phyloP scores from a whole-genome alignment of 37 sponge, comb jelly and placozoan species.

The Agelas oroides region DNA sequence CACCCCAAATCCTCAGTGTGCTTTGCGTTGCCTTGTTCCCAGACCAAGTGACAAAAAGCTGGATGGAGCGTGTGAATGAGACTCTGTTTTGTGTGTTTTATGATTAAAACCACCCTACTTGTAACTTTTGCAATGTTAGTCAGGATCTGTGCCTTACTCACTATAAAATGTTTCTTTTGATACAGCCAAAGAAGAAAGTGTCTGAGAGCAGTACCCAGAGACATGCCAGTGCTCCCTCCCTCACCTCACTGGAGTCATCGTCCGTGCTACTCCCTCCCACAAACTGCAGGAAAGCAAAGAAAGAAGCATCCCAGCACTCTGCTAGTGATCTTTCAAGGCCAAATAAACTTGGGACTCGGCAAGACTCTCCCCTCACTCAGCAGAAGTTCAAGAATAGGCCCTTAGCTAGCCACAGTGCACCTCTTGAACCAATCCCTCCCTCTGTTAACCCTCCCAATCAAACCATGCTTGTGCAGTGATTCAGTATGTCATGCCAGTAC shows the following conservation, averaged over 20 bases:
- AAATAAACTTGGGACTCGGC: not conserved
- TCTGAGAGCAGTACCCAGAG: not conserved
- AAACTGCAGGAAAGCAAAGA: not conserved
- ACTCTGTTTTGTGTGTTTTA: no score
- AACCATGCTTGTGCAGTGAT: no score
- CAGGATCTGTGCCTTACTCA: no score
- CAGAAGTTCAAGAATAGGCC: not conserved
- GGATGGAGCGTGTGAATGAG: no score
- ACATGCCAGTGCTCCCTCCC: constrained; percentile 67
- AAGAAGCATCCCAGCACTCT: not conserved
- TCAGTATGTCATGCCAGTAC: no score
- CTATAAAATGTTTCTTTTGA: no score
- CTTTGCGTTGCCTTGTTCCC: no score
- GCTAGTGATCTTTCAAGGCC: not conserved
- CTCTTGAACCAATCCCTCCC: not conserved
- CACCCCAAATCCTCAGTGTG: no score
- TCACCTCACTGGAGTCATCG: constrained; percentile 11
- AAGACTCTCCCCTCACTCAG: constrained; percentile 30
- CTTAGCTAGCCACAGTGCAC: constrained; percentile 7
- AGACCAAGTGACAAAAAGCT: no score
- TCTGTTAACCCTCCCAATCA: no score
- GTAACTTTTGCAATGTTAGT: no score
- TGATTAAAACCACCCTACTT: no score
- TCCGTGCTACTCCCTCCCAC: not conserved
- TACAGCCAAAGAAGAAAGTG: constrained; percentile 16